A percentile compares a stretch with the other conserved stretches of the same genome.
Evolutionary conservation across 2,113 vertebrate species (phyloP).

Genomic region (Grus americana): DNA sequence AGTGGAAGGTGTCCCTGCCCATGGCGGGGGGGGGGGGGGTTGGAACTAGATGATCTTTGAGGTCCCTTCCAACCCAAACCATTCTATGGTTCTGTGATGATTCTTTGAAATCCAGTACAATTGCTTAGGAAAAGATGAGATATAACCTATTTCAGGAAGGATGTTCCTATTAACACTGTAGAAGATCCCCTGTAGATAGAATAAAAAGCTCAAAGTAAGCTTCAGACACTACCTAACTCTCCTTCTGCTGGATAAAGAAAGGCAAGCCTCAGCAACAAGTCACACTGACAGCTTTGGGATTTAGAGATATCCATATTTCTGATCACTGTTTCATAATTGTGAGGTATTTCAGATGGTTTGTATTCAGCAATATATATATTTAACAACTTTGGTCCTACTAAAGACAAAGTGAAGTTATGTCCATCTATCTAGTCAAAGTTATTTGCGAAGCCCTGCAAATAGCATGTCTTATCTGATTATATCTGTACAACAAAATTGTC

Average conservation of each 20-base stretch:
- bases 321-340: neutral
- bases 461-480: neutral
- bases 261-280: neutral
- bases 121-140: neutral
- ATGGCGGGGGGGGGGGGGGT: too few species aligned
- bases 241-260: neutral
- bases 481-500: neutral
- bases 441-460: neutral
- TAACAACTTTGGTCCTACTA: neutral
- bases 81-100: too few species aligned
- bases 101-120: neutral
- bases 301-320: neutral
- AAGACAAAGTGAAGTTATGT: neutral
- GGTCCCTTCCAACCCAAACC: too few species aligned
- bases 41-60: too few species aligned
- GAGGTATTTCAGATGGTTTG: neutral
- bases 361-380: neutral
- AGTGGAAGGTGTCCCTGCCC: too few species aligned
- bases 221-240: neutral
- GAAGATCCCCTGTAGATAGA: neutral
- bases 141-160: neutral
- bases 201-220: neutral
- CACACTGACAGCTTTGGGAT: neutral
- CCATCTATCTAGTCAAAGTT: neutral
- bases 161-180: neutral